phyloP scores from a whole-genome alignment of 1,140 invertebrate genomes.

The Drosophila kurseongensis region DNA sequence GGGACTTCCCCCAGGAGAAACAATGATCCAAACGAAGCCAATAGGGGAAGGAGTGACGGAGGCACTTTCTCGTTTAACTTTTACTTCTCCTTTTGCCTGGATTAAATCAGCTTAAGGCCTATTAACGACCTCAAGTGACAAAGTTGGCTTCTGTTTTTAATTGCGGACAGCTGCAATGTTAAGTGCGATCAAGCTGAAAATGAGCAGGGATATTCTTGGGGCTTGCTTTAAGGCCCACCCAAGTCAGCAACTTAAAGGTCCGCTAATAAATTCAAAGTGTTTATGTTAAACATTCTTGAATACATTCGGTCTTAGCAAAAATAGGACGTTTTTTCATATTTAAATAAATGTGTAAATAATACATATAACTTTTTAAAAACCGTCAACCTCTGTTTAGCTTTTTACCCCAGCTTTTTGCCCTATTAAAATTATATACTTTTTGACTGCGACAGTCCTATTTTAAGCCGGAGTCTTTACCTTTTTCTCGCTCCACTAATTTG shows the following conservation, averaged over 20 bases:
- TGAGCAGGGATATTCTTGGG: constrained; percentile 27
- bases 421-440: too few relatives aligned
- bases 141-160: constrained; percentile 38
- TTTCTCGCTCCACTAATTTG: constrained; percentile 12
- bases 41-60: constrained; percentile 3
- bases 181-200: constrained; percentile 31
- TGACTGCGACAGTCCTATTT: background rate
- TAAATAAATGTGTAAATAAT: too few relatives aligned
- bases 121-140: constrained; percentile 38
- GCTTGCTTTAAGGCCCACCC: constrained; percentile 2
- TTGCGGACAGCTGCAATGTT: constrained; percentile 41
- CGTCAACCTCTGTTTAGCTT: too few relatives aligned
- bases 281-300: background rate
- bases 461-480: constrained; percentile 1
- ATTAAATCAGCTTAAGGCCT: constrained; percentile 40
- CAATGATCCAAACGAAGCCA: constrained; percentile 31
- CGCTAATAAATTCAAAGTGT: background rate
- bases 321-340: too few relatives aligned
- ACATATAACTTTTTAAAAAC: too few relatives aligned
- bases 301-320: background rate
- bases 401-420: too few relatives aligned
- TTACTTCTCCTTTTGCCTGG: constrained; percentile 37
- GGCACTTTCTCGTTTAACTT: constrained; percentile 19
- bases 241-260: constrained; percentile 1
- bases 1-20: constrained; percentile 12